A percentile compares a stretch with the other conserved stretches of the same genome.
Conservation (phyloP, 2,888 invertebrate genomes). For the Heteropelma amictum region DNA sequence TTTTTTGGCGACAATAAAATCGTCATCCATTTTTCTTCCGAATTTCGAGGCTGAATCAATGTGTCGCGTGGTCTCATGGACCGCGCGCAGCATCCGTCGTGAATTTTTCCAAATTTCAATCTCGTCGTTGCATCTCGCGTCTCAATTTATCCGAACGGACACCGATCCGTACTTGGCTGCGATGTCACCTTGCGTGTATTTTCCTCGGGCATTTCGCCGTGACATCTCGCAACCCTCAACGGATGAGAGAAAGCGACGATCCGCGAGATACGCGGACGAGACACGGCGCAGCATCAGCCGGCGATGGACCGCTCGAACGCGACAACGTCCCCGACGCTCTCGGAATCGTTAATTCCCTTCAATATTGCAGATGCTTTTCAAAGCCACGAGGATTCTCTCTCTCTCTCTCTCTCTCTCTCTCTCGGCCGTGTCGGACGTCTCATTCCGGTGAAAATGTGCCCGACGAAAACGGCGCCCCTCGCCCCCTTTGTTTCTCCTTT, state of each 20-base stretch:
- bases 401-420: conserved; percentile 2
- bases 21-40: too few relatives aligned
- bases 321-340: conserved; percentile 61
- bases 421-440: conserved; percentile 19
- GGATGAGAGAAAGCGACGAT: not conserved
- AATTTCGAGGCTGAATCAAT: too few relatives aligned
- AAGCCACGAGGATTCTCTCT: conserved; percentile 9
- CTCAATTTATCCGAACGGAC: not conserved
- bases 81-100: not conserved
- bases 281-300: conserved; percentile 31
- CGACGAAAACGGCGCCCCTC: not conserved
- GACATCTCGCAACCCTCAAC: not conserved
- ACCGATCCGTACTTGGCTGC: not conserved
- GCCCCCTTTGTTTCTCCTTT: conserved; percentile 24
- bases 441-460: conserved; percentile 4
- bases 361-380: conserved; percentile 69
- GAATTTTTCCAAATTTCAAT: not conserved
- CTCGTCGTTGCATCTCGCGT: not conserved
- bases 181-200: too few relatives aligned
- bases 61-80: not conserved
- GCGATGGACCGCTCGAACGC: conserved; percentile 28
- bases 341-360: conserved; percentile 74
- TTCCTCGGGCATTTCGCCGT: conserved; percentile 5
- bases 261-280: conserved; percentile 9
- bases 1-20: too few relatives aligned